These are phyloP conservation scores for Pithys albifrons DNA, from an alignment of 2,113 vertebrate genomes.

Conservation along the genomic window DNA sequence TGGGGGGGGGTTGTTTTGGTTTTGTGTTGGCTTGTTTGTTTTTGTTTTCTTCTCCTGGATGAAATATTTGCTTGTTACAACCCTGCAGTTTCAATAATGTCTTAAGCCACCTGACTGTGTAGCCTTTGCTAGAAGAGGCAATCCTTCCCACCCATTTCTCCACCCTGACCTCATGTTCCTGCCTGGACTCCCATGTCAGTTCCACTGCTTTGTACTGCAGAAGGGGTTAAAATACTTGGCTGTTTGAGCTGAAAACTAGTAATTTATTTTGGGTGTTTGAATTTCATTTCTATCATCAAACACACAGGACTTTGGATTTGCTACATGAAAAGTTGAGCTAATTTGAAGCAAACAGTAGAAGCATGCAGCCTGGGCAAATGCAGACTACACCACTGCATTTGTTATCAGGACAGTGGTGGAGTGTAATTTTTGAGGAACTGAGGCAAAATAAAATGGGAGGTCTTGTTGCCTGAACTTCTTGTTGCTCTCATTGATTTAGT, in stretches of 20 bases:
- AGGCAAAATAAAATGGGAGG: not conserved
- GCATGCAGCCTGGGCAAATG: not conserved
- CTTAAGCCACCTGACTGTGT: not conserved
- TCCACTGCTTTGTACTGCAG: not conserved
- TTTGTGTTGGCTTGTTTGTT: not conserved
- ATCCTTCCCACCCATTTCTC: not conserved
- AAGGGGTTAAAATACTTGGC: not conserved
- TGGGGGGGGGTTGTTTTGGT: not conserved
- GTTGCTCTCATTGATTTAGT: not conserved
- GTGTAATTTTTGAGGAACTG: not conserved
- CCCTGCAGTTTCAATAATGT: not conserved
- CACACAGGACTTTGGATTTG: not conserved
- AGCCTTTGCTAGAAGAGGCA: not conserved
- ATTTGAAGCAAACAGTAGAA: not conserved
- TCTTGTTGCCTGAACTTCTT: not conserved
- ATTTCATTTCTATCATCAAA: not conserved
- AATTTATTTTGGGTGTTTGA: not conserved
- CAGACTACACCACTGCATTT: not conserved
- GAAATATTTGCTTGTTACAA: not conserved
- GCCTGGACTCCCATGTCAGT: fast-evolving
- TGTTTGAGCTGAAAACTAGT: not conserved
- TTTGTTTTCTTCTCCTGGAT: not conserved
- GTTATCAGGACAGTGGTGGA: not conserved
- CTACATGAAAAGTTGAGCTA: not conserved
- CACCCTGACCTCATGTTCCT: not conserved